Evolutionary conservation across 2,797 vertebrate species (phyloP), one percentile per base, ranked within the genome.

Genomic region (Enteromius fasciolatus): DNA sequence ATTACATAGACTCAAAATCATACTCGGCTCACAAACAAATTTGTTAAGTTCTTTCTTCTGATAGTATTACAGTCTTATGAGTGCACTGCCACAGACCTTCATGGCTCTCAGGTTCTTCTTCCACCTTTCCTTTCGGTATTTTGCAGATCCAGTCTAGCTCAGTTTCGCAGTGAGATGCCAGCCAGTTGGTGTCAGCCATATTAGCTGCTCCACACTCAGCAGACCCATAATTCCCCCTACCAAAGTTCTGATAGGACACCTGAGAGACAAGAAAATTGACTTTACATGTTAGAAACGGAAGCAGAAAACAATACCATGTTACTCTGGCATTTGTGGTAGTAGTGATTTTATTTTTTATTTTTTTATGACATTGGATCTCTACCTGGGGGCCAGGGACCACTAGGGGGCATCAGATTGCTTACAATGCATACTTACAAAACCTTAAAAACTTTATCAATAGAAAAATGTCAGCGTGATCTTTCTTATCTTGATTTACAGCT

Each of bases 121-220:
- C 94, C 0, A 93, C 89, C 0, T 89, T 91, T 98, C 98, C 98
- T 97, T 95, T 96, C 23, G 97, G 97, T 84, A 98, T 95, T 90
- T 99, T 98, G 93, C 98, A 99, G 92, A 99, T 97, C 97, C 97
- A 99, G 93, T 99, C 96, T 83, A 99, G 92, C 87, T 96, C 94
- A 2, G 94, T 91, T 79, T 98, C 97, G 12, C 98, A 99, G 90
- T 97, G 95, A 93, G 97, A 95, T 1, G 96, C 95, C 90, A 97
- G 90, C 98, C 98, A 99, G 91, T 97, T 97, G 92, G 96, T 93
- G n/a, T 96, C 95, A 50, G 96, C 95, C 91, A 98, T 76, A 88
- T 98, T 97, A 7, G 96, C 92, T 28, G 97, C 97, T 0, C 93
- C 95, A 6, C 98, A 99, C 85, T 94, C 94, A 1, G 96, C 94